Base-by-base conservation (phyloP, 2,888 invertebrate species). In the Cantharis flavilabris region DNA sequence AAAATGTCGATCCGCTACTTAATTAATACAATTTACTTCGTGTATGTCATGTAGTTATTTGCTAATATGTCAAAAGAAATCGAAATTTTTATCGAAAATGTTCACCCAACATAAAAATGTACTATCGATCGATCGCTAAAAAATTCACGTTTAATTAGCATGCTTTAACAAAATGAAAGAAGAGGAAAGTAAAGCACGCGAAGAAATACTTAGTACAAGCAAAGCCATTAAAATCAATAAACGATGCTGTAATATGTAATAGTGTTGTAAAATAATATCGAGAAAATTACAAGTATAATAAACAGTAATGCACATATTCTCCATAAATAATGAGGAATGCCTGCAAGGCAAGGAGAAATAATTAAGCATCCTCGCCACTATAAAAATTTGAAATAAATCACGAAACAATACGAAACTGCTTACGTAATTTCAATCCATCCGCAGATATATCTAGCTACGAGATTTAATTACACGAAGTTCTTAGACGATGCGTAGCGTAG, bases 231-330 rank as follows among this genome's bases (percentile, higher is more conserved):
- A 49, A 49, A 49, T 49, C 49, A 49, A 49, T 49, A 49, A 49
- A 49, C 49, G 49, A 49, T 49, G 49, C 49, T n/a, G 49, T n/a
- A 49, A 49, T 49, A 49, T 49, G 49, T 49, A 49, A 49, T 49
- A 49, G 49, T 49, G 49, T 49, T 49, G 49, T 49, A 49, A 49
- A 49, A 49, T 72, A 72, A 72, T 65, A 67, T 20, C 26, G 18
- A 49, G 14, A 49, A 72, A 72, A 67, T 72, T 62, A 73, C 69
- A 73, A 73, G 69, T 69, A 69, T 73, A 69, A 63, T 70, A 70
- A 73, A 33, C 63, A 62, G 73, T 73, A 73, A 70, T 70, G 73
- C 70, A 73, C 73, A 62, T 70, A 70, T 23, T 70, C 26, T 23
- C 65, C 26, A 67, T 67, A 67, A 64, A 64, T 49, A 49, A 49